Evolutionary conservation across 1,140 invertebrate genomes (phyloP).

Genomic region (Drosophila ironensis): DNA sequence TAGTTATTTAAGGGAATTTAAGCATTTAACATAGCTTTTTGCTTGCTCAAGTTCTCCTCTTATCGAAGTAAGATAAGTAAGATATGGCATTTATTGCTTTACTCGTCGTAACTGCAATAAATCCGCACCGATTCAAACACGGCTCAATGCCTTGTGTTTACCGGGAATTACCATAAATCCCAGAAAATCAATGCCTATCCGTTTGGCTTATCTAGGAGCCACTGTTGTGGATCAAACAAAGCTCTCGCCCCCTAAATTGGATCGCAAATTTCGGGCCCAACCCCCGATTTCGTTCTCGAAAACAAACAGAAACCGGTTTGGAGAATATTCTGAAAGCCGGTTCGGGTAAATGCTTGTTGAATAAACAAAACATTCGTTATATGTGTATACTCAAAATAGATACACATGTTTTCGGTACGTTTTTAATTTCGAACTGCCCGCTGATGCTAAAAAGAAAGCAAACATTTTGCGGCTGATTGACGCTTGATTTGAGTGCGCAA

Average conservation of each 20-base stretch:
- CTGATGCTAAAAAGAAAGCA: slow-evolving; percentile 32
- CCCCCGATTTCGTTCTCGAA: background rate
- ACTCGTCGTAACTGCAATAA: too few relatives aligned
- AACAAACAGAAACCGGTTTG: slow-evolving; percentile 15
- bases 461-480: slow-evolving; percentile 34
- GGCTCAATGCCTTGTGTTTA: too few relatives aligned
- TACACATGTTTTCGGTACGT: background rate
- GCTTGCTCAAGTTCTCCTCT: too few relatives aligned
- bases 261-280: background rate
- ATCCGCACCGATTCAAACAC: too few relatives aligned
- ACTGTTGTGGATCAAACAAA: background rate
- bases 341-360: background rate
- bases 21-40: too few relatives aligned
- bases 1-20: too few relatives aligned
- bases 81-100: too few relatives aligned
- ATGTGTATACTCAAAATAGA: background rate
- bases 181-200: background rate
- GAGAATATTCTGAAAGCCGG: background rate
- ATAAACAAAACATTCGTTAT: background rate
- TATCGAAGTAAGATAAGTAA: too few relatives aligned
- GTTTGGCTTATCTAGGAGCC: background rate
- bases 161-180: background rate
- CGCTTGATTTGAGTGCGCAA: slow-evolving; percentile 26
- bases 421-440: slow-evolving; percentile 11
- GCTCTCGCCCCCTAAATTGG: background rate